Evolutionary conservation across 2,113 vertebrate species (phyloP), one percentile per base, ranked within the genome.

Genomic region (Agapornis roseicollis): DNA sequence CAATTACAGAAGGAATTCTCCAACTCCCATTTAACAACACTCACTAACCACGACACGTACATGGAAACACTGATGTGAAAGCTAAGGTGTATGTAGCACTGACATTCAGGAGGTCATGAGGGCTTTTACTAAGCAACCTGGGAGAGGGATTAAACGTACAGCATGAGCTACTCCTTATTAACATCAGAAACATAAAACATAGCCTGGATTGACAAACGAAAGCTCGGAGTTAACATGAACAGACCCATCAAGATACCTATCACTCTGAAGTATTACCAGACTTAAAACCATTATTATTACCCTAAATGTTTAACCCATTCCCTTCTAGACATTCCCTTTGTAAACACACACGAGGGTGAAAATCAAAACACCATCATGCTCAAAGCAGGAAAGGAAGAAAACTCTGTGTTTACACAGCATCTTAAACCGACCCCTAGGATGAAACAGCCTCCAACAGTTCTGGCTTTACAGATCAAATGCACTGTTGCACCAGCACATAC

Each of bases 81-180:
- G 74, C 37, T 58, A 31, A 90, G 88, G 93, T 63, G 85, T 69
- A 89, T 22, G 60, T 6, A 91, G 77, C 1, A 8, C 93, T 8
- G 56, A 16, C 91, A 68, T 85, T 69, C 63, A 8, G 86, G 42
- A 89, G 88, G 80, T 89, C 95, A 63, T 5, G 60, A 95, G 89
- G 60, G 71, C 37, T 93, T 93, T 89, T 37, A 85, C 91, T 72
- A 85, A 91, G 82, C 88, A 89, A 91, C 91, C 70, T 71, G 41
- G 63, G 77, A 95, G 81, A 92, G 49, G 41, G 74, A 95, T 78
- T 83, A 65, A 58, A 68, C 63, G 37, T 16, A 31, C 77, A 94
- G 80, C 84, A 28, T 23, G 72, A 81, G 83, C 94, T 76, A 46
- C 55, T 82, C 81, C 7, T 93, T 83, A 89, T 80, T 90, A 96